Percentiles rank a stretch among this genome's conserved stretches.
These are phyloP conservation scores for Pheosia tremula DNA, from an alignment of 2,888 invertebrate genomes.

Conservation along the genomic window DNA sequence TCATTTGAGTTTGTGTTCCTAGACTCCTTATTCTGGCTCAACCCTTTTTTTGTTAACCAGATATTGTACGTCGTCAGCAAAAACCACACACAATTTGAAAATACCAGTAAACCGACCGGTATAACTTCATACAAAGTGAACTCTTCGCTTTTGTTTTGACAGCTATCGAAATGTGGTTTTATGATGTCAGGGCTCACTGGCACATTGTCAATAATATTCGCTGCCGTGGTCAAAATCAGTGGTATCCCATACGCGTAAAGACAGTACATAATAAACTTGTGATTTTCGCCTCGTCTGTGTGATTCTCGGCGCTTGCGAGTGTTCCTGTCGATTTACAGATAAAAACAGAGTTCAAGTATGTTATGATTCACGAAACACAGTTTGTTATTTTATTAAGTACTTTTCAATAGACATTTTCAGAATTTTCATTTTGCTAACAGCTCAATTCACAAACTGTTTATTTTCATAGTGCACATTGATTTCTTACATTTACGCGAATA, in stretches of 20 bases:
- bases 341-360: no score
- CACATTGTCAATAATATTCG: neutral
- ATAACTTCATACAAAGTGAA: constrained; percentile 27
- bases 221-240: constrained; percentile 20
- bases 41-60: constrained; percentile 23
- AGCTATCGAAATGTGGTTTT: neutral
- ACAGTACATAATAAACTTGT: constrained; percentile 44
- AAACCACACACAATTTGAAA: constrained; percentile 35
- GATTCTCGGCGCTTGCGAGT: constrained; percentile 21
- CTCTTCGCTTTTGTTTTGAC: constrained; percentile 1
- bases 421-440: no score
- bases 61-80: constrained; percentile 42
- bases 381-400: no score
- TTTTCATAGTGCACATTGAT: no score
- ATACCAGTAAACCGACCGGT: constrained; percentile 34
- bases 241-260: constrained; percentile 45
- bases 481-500: no score
- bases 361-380: no score
- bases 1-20: constrained; percentile 24
- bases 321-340: constrained; percentile 23
- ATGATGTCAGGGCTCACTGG: neutral
- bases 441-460: no score
- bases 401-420: no score
- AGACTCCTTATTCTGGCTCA: constrained; percentile 13
- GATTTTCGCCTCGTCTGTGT: constrained; percentile 29